Percentiles rank a stretch among this genome's conserved stretches.
Evolutionary conservation across 2,113 vertebrate species (phyloP).

Genomic region (Rutilus rutilus): DNA sequence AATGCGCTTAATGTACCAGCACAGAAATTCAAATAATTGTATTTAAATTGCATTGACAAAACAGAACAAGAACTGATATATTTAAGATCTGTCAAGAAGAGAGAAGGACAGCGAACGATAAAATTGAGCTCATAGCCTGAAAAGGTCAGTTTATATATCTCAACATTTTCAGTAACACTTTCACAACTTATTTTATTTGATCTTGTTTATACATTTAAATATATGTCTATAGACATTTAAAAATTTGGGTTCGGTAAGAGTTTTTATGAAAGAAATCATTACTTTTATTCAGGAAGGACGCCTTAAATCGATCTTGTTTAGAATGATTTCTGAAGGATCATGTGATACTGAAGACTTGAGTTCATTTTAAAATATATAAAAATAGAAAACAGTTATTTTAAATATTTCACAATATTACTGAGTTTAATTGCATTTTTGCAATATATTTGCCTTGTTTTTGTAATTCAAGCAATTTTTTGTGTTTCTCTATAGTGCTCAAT

Average conservation of each 20-base stretch:
- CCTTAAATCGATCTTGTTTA: not conserved
- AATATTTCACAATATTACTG: not conserved
- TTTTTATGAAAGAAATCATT: not conserved
- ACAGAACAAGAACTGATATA: not conserved
- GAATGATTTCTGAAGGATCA: not conserved
- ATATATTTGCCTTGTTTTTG: not conserved
- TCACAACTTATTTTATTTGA: slow-evolving; percentile 3
- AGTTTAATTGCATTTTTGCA: not conserved
- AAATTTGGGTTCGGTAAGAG: not conserved
- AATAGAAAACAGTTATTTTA: not conserved
- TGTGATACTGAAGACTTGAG: not conserved
- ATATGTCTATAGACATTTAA: not conserved
- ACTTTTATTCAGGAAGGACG: not conserved
- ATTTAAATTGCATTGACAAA: slow-evolving; percentile 9
- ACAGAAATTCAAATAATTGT: slow-evolving; percentile 39
- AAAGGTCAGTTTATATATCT: not conserved
- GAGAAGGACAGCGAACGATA: not conserved
- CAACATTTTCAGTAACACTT: not conserved
- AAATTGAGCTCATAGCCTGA: not conserved
- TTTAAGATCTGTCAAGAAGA: not conserved
- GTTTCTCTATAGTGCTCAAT: slow-evolving; percentile 17
- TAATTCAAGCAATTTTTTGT: not conserved
- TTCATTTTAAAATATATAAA: not conserved
- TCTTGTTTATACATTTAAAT: not conserved
- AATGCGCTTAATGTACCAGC: slow-evolving; percentile 2